These are phyloP conservation scores for Aulostomus chinensis DNA, from an alignment of 2,797 vertebrate species.

Conservation along the genomic window DNA sequence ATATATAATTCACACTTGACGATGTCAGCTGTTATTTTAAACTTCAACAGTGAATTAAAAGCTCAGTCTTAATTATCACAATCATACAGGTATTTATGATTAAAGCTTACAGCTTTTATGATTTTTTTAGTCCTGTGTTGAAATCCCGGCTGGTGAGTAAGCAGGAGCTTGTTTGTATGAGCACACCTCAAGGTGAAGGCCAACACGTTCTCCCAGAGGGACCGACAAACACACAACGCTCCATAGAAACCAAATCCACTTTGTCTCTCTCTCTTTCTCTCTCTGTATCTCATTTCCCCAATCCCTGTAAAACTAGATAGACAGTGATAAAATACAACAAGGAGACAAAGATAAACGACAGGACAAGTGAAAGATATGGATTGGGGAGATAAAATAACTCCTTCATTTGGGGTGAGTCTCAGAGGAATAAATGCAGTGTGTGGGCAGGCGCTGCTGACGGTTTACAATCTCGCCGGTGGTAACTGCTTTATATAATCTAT, in stretches of 20 bases:
- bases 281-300: constrained; percentile 71
- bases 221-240: constrained; percentile 27
- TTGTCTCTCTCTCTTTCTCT: constrained; percentile 43
- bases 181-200: constrained; percentile 63
- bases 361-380: constrained; percentile 64
- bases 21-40: no score
- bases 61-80: no score
- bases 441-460: constrained; percentile 33
- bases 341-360: constrained; percentile 64
- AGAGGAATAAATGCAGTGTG: constrained; percentile 49
- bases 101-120: not conserved
- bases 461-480: constrained; percentile 39
- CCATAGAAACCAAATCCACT: constrained; percentile 55
- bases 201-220: constrained; percentile 47
- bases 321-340: constrained; percentile 65
- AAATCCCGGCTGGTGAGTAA: no score
- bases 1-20: no score
- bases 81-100: not conserved
- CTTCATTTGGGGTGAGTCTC: constrained; percentile 58
- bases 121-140: constrained; percentile 1
- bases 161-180: constrained; percentile 37
- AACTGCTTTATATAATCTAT: constrained; percentile 49
- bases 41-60: no score
- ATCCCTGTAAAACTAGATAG: constrained; percentile 72
- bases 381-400: constrained; percentile 68